Base-by-base conservation (phyloP, 1,140 invertebrate species). In the Microplitis mediator region DNA sequence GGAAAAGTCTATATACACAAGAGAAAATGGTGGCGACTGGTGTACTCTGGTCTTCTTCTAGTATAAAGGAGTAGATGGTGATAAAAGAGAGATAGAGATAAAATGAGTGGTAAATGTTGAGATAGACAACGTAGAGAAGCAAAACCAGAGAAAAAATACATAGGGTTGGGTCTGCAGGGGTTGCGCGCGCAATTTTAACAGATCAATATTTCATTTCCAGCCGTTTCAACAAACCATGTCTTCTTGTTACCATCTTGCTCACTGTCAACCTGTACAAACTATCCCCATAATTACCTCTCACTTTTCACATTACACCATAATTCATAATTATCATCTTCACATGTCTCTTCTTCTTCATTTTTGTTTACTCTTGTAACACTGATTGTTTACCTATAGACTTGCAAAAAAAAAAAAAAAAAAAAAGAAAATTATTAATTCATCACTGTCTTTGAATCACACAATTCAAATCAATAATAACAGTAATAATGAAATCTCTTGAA, bases 201-300 rank as follows among this genome's bases (percentile, higher is more conserved):
- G 85, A 86, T 86, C 86, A 86, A 86, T 86, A 87, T 86, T 85
- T 85, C 82, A 86, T 86, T 85, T 84, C 39, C 78, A 84, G 74
- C 80, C 81, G 83, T 80, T 76, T 78, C 76, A 71, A 74, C 75
- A 62, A 75, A 72, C 35, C 74, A 54, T 64, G 70, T 73, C 62
- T 77, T 74, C 72, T 71, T 76, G 58, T 78, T 72, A 45, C 69
- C 81, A 66, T 74, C 75, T 69, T 71, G 61, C 45, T 71, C 50
- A 50, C 71, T 56, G 51, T 61, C 56, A 73, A 51, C 34, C 36
- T 45, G 39, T 45, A 45, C 39, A 45, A 45, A 45, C 39, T 62
- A 34, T 71, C 39, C 58, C 35, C 45, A 56, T 75, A 67, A 76
- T 69, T 78, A 58, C 64, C 61, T 70, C 68, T 75, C 66, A 77